phyloP scores from a whole-genome alignment of 2,797 vertebrate species.

The Arnoldichthys spilopterus region DNA sequence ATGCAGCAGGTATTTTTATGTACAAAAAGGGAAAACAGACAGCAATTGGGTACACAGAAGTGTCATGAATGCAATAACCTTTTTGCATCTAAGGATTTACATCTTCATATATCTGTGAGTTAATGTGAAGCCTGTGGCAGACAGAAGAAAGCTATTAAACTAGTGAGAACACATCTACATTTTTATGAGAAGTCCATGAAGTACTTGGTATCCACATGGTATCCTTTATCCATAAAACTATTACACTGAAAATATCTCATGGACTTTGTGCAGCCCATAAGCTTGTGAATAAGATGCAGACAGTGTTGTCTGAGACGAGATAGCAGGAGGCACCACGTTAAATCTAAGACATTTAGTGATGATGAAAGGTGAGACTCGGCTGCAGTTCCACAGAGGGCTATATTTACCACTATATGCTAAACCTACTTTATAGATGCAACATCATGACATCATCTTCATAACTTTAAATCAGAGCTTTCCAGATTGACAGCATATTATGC shows the following conservation, averaged over 20 bases:
- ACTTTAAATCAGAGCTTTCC: not conserved
- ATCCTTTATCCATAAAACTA: constrained; percentile 8
- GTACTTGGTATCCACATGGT: not conserved
- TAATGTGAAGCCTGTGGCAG: constrained; percentile 6
- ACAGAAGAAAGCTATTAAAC: not conserved
- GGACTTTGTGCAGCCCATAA: not conserved
- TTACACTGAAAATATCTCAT: not conserved
- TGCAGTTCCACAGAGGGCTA: not conserved
- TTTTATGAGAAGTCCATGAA: constrained; percentile 21
- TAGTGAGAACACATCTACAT: constrained; percentile 3
- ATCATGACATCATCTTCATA: not conserved
- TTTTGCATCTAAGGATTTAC: not conserved
- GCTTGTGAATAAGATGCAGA: not conserved
- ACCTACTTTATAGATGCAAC: not conserved
- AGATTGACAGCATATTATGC: not conserved
- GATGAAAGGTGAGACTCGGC: constrained; percentile 6
- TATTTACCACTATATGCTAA: not conserved
- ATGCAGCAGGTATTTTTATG: no score
- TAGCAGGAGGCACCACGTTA: not conserved
- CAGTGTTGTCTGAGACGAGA: constrained; percentile 3
- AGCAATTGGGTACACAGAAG: no score
- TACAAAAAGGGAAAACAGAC: no score
- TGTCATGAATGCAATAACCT: not conserved
- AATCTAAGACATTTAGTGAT: not conserved
- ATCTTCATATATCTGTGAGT: not conserved